Conservation (phyloP, 2,113 vertebrate genomes). For the Labeo catla region DNA sequence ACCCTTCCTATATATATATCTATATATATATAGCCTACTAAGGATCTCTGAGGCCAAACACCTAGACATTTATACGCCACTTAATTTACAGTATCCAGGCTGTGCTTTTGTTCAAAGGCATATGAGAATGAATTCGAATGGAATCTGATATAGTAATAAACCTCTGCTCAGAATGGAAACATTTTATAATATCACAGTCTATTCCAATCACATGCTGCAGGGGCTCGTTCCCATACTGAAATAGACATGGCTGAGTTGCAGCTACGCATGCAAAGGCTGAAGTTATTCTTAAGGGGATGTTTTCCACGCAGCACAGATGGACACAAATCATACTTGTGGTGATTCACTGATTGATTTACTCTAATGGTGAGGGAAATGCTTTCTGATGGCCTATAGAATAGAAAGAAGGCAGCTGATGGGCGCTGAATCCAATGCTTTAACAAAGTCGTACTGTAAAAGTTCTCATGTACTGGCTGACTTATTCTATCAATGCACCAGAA, state of each 20-base stretch:
- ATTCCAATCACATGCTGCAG: slow-evolving; percentile 42
- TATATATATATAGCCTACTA: not conserved
- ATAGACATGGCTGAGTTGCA: slow-evolving; percentile 44
- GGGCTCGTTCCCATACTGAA: slow-evolving; percentile 57
- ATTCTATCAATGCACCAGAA: slow-evolving; percentile 6
- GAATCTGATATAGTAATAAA: slow-evolving; percentile 24
- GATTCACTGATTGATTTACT: slow-evolving; percentile 27
- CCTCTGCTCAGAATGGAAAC: slow-evolving; percentile 47
- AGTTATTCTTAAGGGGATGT: slow-evolving; percentile 31
- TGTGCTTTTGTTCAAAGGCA: slow-evolving; percentile 10
- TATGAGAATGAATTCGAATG: slow-evolving; percentile 45
- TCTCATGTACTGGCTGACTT: not conserved
- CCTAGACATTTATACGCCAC: slow-evolving; percentile 42
- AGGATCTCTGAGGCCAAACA: slow-evolving; percentile 35
- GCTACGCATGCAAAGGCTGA: not conserved
- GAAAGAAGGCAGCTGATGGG: not conserved
- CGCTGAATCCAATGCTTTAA: slow-evolving; percentile 1
- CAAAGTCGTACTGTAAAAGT: not conserved
- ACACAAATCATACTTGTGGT: slow-evolving; percentile 20
- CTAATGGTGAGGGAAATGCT: not conserved
- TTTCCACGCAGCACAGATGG: slow-evolving; percentile 19
- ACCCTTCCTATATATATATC: slow-evolving; percentile 9
- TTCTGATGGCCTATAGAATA: not conserved
- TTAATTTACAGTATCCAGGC: slow-evolving; percentile 40
- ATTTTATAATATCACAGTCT: slow-evolving; percentile 51